Evolutionary conservation across 2,113 vertebrate species (phyloP).

Genomic region (Ameiurus melas): DNA sequence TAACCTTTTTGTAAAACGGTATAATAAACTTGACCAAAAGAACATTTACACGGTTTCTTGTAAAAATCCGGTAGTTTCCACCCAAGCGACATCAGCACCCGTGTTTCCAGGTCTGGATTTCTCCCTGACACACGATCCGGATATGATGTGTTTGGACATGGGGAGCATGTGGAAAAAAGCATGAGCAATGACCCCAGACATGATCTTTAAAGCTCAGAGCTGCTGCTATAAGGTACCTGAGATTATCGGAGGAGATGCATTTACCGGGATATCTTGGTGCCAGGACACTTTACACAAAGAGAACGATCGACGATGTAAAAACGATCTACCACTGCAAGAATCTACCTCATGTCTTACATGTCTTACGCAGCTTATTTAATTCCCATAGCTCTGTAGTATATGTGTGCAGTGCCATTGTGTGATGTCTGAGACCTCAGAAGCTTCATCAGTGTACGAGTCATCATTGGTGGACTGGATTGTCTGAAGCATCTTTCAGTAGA

Average conservation of each 20-base stretch:
- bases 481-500: neutral
- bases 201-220: neutral
- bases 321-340: neutral
- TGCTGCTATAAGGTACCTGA: neutral
- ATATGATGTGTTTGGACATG: conserved; percentile 38
- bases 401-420: neutral
- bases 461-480: neutral
- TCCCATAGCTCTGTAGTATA: neutral
- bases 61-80: conserved; percentile 70
- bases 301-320: neutral
- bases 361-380: neutral
- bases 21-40: conserved; percentile 12
- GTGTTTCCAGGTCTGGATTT: conserved; percentile 35
- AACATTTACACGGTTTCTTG: conserved; percentile 6
- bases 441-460: neutral
- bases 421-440: neutral
- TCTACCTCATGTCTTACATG: neutral
- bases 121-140: conserved; percentile 44
- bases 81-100: conserved; percentile 32
- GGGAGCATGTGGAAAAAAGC: conserved; percentile 9
- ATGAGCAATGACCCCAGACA: conserved; percentile 7
- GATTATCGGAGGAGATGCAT: neutral
- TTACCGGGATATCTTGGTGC: neutral
- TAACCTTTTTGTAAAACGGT: neutral
- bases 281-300: neutral